phyloP scores from a whole-genome alignment of 1,140 invertebrate genomes.

The Apis mellifera region DNA sequence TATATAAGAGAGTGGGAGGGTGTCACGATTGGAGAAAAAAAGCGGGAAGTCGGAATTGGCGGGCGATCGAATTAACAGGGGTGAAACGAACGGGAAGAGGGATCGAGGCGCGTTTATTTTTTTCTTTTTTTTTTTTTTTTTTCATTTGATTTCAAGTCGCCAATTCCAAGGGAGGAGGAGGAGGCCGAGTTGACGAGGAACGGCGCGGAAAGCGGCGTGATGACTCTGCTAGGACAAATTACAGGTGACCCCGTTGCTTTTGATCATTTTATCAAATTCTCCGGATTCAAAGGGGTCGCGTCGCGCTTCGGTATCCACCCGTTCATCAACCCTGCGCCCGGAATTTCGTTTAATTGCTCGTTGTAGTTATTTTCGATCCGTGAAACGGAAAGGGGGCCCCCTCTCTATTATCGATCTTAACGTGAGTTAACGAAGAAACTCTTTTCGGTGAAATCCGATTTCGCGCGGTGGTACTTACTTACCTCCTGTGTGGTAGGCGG shows the following conservation, averaged over 20 bases:
- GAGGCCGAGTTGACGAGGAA: conserved; percentile 24
- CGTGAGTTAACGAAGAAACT: neutral
- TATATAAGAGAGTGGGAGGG: neutral
- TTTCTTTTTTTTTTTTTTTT: neutral
- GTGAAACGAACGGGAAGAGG: conserved; percentile 17
- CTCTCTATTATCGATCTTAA: conserved; percentile 8
- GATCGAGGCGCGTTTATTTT: conserved; percentile 47
- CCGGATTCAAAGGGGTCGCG: conserved; percentile 36
- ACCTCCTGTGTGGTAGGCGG: too few relatives aligned
- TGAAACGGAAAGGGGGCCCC: neutral
- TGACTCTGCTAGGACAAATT: conserved; percentile 37
- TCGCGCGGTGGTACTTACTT: neutral
- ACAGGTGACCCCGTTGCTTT: conserved; percentile 13
- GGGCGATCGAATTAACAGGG: conserved; percentile 11
- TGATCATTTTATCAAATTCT: conserved; percentile 41
- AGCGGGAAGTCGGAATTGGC: neutral
- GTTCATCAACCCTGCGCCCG: conserved; percentile 16
- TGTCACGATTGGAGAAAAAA: neutral
- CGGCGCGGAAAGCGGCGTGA: conserved; percentile 18
- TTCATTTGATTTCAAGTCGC: conserved; percentile 31
- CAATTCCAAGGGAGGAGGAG: neutral
- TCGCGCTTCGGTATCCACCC: neutral
- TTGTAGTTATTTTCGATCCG: conserved; percentile 13
- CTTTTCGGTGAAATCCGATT: neutral
- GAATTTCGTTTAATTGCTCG: conserved; percentile 28